These are phyloP conservation scores for Dione vanillae DNA, from an alignment of 2,888 invertebrate species.

Conservation along the genomic window DNA sequence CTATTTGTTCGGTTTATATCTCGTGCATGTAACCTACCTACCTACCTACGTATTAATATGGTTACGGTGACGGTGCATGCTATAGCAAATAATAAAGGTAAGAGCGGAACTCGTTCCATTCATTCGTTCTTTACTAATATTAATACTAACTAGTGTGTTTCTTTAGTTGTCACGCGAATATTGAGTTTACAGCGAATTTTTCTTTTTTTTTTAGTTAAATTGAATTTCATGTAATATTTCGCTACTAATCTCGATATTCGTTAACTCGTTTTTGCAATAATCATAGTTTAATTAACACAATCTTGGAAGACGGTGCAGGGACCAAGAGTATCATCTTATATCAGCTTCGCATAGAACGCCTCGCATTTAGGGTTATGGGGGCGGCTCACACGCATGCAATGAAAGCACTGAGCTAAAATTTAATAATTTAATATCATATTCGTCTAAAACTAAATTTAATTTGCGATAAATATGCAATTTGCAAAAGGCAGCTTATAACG, in stretches of 20 bases:
- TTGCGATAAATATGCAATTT: neutral
- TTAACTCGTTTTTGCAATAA: constrained; percentile 23
- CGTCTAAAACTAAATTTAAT: neutral
- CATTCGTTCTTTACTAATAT: constrained; percentile 32
- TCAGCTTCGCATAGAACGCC: constrained; percentile 38
- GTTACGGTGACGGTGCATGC: constrained; percentile 63
- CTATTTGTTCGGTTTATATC: constrained; percentile 62
- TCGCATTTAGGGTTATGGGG: constrained; percentile 7
- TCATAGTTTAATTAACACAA: constrained; percentile 30
- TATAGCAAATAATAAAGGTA: constrained; percentile 71
- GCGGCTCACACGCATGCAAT: constrained; percentile 32
- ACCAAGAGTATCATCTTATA: constrained; percentile 20
- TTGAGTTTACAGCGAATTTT: constrained; percentile 11
- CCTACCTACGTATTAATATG: neutral
- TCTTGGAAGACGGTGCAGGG: constrained; percentile 7
- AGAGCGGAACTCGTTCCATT: constrained; percentile 49
- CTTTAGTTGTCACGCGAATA: constrained; percentile 22
- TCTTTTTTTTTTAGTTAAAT: neutral
- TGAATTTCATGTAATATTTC: neutral
- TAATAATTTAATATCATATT: neutral
- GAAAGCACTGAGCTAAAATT: constrained; percentile 10
- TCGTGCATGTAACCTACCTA: constrained; percentile 64
- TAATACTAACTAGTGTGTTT: constrained; percentile 20
- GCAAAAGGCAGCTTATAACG: constrained; percentile 11
- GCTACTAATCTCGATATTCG: constrained; percentile 24